phyloP scores from a whole-genome alignment of 1,140 invertebrate genomes.

The Drosophila nebulosa region DNA sequence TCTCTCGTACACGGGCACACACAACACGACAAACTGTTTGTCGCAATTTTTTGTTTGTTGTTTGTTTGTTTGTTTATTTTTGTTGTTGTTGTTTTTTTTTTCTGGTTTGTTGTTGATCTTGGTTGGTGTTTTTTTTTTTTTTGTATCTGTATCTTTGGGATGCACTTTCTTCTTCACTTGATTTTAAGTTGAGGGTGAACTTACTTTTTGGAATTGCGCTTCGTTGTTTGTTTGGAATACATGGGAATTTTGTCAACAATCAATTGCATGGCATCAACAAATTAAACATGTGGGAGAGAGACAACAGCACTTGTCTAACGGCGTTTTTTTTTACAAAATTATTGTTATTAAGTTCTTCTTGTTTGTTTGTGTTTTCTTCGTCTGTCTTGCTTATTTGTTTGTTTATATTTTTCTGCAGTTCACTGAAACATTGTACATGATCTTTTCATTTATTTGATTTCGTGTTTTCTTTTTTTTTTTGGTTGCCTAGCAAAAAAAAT shows the following conservation, averaged over 20 bases:
- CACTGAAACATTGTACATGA: slow-evolving; percentile 41
- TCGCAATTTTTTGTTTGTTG: slow-evolving; percentile 11
- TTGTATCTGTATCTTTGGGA: slow-evolving; percentile 2
- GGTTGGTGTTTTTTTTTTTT: not conserved
- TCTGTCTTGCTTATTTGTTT: too few relatives aligned
- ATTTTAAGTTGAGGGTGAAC: slow-evolving; percentile 22
- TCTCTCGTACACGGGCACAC: not conserved
- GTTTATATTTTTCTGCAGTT: slow-evolving; percentile 34
- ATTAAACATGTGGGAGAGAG: slow-evolving; percentile 52
- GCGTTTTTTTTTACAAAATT: not conserved
- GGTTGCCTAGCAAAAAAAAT: slow-evolving; percentile 13
- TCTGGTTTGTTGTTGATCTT: slow-evolving; percentile 3
- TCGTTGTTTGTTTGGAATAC: slow-evolving; percentile 81
- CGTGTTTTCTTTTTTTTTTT: slow-evolving; percentile 15
- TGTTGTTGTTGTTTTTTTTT: too few relatives aligned
- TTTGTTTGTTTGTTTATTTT: slow-evolving; percentile 10
- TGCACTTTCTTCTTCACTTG: slow-evolving; percentile 19
- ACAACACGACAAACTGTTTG: not conserved
- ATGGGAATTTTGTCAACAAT: slow-evolving; percentile 81
- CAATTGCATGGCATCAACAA: slow-evolving; percentile 80
- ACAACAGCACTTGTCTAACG: slow-evolving; percentile 41
- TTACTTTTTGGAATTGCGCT: slow-evolving; percentile 81
- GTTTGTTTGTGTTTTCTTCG: too few relatives aligned
- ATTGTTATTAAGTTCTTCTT: slow-evolving; percentile 38
- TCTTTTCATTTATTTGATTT: slow-evolving; percentile 21